These are phyloP conservation scores for Congeria kusceri DNA, from an alignment of 2,888 invertebrate genomes.

Conservation along the genomic window DNA sequence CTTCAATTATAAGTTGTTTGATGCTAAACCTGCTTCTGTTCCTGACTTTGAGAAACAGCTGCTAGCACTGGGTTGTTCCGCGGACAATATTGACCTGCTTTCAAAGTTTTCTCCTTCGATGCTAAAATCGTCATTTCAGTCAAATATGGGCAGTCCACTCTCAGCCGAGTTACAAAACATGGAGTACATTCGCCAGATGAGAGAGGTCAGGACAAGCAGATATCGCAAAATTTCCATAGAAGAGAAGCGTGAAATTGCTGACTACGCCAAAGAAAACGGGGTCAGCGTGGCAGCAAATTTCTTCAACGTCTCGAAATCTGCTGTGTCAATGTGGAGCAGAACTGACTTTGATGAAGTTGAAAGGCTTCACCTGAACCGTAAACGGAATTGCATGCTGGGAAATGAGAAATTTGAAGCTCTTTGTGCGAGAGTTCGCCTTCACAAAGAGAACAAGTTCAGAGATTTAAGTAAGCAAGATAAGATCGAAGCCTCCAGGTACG, in stretches of 20 bases:
- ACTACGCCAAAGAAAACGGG: slow-evolving; percentile 49
- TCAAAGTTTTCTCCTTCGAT: slow-evolving; percentile 7
- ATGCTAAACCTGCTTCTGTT: neutral
- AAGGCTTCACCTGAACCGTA: slow-evolving; percentile 29
- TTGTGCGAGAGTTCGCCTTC: slow-evolving; percentile 34
- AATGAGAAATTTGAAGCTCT: slow-evolving; percentile 58
- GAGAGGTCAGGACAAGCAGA: slow-evolving; percentile 50
- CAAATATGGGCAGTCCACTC: neutral
- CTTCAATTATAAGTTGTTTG: neutral
- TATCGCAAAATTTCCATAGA: slow-evolving; percentile 56
- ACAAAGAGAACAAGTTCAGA: slow-evolving; percentile 53
- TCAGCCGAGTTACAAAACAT: slow-evolving; percentile 27
- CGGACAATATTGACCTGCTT: slow-evolving; percentile 1
- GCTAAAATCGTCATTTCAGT: neutral
- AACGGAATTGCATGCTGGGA: slow-evolving; percentile 56
- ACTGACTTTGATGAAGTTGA: slow-evolving; percentile 50
- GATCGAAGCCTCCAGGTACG: slow-evolving; percentile 55
- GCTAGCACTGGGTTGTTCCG: neutral
- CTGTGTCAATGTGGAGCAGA: slow-evolving; percentile 61
- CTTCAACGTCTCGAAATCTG: slow-evolving; percentile 59
- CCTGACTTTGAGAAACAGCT: slow-evolving; percentile 7
- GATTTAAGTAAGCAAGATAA: slow-evolving; percentile 51
- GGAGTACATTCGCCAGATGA: slow-evolving; percentile 46
- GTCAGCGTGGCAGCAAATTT: slow-evolving; percentile 51
- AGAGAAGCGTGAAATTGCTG: slow-evolving; percentile 55